Evolutionary conservation across 1,140 invertebrate genomes (phyloP).

Genomic region (Drosophila navojoa): DNA sequence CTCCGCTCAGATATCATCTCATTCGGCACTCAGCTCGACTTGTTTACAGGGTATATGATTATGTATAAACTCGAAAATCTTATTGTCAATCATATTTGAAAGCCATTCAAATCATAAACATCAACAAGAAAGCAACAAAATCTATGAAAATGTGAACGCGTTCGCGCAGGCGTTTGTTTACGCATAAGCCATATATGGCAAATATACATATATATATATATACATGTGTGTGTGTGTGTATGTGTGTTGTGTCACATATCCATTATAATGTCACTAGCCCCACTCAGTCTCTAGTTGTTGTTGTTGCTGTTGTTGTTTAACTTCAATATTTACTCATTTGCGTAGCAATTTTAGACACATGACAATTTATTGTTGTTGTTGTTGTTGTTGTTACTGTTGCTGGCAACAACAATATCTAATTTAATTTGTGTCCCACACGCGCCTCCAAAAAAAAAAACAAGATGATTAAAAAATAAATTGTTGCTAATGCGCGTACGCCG

Average conservation of each 20-base stretch:
- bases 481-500: neutral
- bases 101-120: slow-evolving; percentile 22
- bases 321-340: slow-evolving; percentile 77
- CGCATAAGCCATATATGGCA: neutral
- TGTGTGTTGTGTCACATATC: slow-evolving; percentile 21
- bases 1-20: too few relatives aligned
- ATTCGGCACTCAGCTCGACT: too few relatives aligned
- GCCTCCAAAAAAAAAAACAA: slow-evolving; percentile 18
- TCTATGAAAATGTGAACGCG: slow-evolving; percentile 8
- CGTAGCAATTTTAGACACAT: slow-evolving; percentile 76
- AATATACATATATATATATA: neutral
- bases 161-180: slow-evolving; percentile 33
- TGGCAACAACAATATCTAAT: slow-evolving; percentile 40
- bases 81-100: slow-evolving; percentile 6
- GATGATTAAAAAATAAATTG: neutral
- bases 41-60: neutral
- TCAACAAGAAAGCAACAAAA: slow-evolving; percentile 16
- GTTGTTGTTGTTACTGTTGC: slow-evolving; percentile 40
- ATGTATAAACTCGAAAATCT: neutral
- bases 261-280: slow-evolving; percentile 62
- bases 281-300: slow-evolving; percentile 1
- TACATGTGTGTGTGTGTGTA: neutral
- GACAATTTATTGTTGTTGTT: slow-evolving; percentile 57
- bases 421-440: slow-evolving; percentile 56
- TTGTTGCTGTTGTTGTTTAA: slow-evolving; percentile 28